Conservation (phyloP, 1,140 invertebrate genomes). For the Heliconius nattereri region DNA sequence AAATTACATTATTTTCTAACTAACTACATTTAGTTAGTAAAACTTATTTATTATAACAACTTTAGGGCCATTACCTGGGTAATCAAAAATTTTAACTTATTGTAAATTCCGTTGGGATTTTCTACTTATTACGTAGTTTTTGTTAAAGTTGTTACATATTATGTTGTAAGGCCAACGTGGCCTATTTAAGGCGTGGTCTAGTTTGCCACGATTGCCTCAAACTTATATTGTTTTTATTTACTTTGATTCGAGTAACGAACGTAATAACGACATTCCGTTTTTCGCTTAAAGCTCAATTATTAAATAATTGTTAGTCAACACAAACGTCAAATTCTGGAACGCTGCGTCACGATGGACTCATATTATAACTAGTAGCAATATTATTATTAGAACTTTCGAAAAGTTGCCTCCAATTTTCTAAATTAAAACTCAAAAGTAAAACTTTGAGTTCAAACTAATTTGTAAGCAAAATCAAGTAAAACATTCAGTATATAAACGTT, state of each 20-base stretch:
- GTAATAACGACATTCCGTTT: no score
- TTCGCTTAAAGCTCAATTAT: no score
- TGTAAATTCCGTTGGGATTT: not conserved
- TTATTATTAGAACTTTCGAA: not conserved
- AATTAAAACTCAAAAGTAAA: not conserved
- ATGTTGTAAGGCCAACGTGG: no score
- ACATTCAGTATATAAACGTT: slow-evolving; percentile 4
- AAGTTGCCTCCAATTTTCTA: not conserved
- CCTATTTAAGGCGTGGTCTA: no score
- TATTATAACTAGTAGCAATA: not conserved
- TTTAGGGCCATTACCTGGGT: not conserved
- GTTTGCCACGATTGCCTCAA: no score
- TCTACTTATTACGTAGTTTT: not conserved
- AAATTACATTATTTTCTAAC: not conserved
- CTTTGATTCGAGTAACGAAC: no score
- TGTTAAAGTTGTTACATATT: not conserved
- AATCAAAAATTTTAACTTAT: not conserved
- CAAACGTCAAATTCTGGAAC: no score
- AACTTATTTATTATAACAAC: not conserved
- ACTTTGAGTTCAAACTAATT: not conserved
- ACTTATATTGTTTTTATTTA: no score
- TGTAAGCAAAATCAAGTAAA: not conserved
- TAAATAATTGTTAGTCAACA: no score
- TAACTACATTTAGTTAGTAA: not conserved
- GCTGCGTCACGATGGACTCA: no score